Conservation (phyloP, 2,888 invertebrate species). For the Tenthredo livida region DNA sequence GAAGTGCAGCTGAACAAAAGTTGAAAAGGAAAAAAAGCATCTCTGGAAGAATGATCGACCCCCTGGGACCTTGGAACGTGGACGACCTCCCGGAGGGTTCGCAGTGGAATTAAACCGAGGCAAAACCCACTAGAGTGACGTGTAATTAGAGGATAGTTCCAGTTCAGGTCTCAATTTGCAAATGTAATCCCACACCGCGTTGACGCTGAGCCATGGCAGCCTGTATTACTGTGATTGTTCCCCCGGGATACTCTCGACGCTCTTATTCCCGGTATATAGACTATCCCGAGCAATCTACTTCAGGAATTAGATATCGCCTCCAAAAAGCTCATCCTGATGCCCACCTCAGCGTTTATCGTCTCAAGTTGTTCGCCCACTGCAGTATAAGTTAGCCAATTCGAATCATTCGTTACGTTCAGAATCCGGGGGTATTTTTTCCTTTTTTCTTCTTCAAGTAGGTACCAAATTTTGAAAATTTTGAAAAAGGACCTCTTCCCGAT, state of each 20-base stretch:
- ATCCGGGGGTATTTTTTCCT: background rate
- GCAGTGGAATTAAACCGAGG: conserved; percentile 38
- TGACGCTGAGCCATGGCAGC: conserved; percentile 40
- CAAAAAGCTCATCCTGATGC: conserved; percentile 25
- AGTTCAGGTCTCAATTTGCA: conserved; percentile 56
- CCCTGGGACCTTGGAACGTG: conserved; percentile 26
- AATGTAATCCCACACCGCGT: conserved; percentile 56
- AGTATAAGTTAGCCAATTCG: background rate
- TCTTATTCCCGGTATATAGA: background rate
- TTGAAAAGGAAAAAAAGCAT: background rate
- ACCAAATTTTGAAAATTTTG: background rate
- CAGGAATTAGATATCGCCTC: conserved; percentile 34
- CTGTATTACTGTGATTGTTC: conserved; percentile 39
- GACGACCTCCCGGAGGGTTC: conserved; percentile 24
- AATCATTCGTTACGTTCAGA: background rate
- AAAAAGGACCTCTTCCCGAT: background rate
- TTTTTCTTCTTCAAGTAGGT: background rate
- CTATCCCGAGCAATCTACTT: conserved; percentile 22
- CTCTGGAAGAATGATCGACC: conserved; percentile 28
- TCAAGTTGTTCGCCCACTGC: background rate
- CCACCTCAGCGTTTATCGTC: conserved; percentile 17
- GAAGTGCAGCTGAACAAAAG: background rate
- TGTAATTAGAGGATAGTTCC: conserved; percentile 51
- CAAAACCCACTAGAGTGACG: conserved; percentile 43
- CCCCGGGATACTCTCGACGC: conserved; percentile 16